These are phyloP conservation scores for Eupithecia subfuscata DNA, from an alignment of 2,888 invertebrate genomes.

Conservation along the genomic window DNA sequence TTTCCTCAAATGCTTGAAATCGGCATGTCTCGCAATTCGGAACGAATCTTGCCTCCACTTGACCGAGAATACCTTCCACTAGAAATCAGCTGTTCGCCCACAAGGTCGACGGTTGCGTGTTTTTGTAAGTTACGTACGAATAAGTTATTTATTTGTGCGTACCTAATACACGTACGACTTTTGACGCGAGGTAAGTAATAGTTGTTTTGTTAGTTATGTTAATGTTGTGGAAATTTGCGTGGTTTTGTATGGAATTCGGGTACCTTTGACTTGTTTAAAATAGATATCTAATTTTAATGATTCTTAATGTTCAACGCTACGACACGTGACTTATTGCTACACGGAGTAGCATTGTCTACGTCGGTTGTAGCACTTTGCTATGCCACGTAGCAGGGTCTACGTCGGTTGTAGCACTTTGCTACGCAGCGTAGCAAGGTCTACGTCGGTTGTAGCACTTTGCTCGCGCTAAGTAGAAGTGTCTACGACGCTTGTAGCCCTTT, in stretches of 20 bases:
- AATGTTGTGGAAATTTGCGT: neutral
- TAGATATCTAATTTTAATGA: neutral
- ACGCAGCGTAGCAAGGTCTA: neutral
- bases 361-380: neutral
- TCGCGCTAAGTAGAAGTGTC: neutral
- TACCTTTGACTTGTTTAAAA: neutral
- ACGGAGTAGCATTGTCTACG: neutral
- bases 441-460: neutral
- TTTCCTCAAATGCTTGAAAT: slow-evolving; percentile 66
- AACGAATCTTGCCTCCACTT: slow-evolving; percentile 42
- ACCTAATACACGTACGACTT: neutral
- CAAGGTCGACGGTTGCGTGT: slow-evolving; percentile 56
- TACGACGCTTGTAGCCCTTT: neutral
- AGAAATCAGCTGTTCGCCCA: slow-evolving; percentile 64
- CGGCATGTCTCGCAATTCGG: slow-evolving; percentile 43
- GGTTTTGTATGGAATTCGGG: neutral
- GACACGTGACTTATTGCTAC: neutral
- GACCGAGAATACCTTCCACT: slow-evolving; percentile 48
- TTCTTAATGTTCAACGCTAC: neutral
- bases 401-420: neutral
- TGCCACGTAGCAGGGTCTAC: neutral
- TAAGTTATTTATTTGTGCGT: slow-evolving; percentile 3
- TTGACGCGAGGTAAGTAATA: neutral
- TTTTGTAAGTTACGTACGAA: slow-evolving; percentile 47
- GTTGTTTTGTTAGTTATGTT: neutral